Percentiles rank a stretch among this genome's conserved stretches.
phyloP scores from a whole-genome alignment of 2,797 vertebrate genomes.

The Coluber constrictor region DNA sequence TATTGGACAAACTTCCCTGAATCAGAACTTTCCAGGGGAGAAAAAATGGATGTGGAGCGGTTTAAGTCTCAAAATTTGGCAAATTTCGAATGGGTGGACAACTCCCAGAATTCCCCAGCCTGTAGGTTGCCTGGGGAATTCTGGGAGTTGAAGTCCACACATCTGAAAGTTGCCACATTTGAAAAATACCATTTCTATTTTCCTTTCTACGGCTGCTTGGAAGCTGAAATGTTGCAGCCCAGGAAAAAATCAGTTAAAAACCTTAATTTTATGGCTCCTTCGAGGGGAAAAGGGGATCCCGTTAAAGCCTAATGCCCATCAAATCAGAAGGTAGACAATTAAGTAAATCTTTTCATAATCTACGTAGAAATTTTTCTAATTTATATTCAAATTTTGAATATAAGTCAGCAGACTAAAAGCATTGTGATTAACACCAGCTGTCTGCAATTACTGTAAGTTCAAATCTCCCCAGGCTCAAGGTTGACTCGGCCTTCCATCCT shows the following conservation, averaged over 20 bases:
- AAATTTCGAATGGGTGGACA: neutral
- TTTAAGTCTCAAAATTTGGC: neutral
- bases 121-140: neutral
- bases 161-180: neutral
- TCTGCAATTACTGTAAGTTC: no score
- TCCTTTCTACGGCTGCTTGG: neutral
- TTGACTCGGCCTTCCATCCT: no score
- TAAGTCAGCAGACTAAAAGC: no score
- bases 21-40: neutral
- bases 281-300: neutral
- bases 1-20: neutral
- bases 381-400: neutral
- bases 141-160: neutral
- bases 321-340: neutral
- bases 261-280: neutral
- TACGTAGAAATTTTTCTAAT: neutral
- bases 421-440: no score
- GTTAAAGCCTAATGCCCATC: neutral
- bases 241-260: neutral
- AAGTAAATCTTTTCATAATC: neutral
- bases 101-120: neutral
- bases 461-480: no score
- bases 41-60: neutral
- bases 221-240: neutral
- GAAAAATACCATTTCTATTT: neutral